Percentiles rank a stretch among this genome's conserved stretches.
Conservation (phyloP, 2,797 vertebrate genomes). For the Manis javanica region DNA sequence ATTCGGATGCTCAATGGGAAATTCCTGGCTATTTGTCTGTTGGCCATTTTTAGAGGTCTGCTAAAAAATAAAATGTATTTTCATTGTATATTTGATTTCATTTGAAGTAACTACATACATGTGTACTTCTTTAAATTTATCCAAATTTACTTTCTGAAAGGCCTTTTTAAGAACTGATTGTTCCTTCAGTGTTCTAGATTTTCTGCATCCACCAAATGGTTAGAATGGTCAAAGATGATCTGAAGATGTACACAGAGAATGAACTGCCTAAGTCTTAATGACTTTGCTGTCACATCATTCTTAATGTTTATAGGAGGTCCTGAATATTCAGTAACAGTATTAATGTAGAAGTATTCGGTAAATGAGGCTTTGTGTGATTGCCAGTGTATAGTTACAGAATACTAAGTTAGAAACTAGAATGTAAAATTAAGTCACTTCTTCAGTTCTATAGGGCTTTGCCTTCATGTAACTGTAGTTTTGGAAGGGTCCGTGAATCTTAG, state of each 20-base stretch:
- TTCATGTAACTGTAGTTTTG: fast-evolving
- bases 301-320: neutral
- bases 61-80: neutral
- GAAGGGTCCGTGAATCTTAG: neutral
- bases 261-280: too few relatives aligned
- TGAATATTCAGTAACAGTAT: too few relatives aligned
- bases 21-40: neutral
- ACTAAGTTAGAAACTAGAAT: neutral
- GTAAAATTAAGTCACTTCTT: neutral
- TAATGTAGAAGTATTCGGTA: neutral
- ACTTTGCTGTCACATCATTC: neutral
- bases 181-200: neutral
- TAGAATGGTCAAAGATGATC: neutral
- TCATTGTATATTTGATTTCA: neutral
- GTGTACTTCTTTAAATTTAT: neutral
- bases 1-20: neutral
- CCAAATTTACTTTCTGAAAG: neutral
- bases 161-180: neutral
- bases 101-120: neutral
- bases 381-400: neutral
- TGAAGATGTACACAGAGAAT: neutral
- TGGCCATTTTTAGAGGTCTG: neutral
- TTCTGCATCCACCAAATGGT: neutral
- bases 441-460: neutral
- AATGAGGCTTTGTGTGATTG: neutral